Evolutionary conservation across 2,797 vertebrate species (phyloP), one percentile per base, ranked within the genome.

Genomic region (Muraenolepis orangiensis): DNA sequence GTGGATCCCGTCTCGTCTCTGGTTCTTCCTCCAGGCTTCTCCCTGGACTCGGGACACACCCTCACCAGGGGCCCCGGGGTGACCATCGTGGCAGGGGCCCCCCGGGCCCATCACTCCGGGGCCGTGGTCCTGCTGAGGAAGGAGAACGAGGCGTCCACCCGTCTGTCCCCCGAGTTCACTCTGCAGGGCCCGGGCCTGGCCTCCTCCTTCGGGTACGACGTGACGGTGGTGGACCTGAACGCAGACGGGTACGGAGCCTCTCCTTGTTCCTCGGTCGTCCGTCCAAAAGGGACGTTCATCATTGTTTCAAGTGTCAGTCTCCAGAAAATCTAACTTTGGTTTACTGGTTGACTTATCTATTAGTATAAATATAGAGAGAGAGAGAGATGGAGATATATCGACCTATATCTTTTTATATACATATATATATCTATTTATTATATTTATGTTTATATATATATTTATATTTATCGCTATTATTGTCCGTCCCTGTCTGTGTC

Each of bases 161-260:
- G 73, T 69, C 92, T 95, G 11, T 75, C 83, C 0, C 88, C 94
- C 0, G 95, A 95, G 78, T 88, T 96, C 86, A 91, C 93, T 32
- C 94, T 99, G 72, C 86, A 95, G 30, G 98, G 98, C 28, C 95
- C 95, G 66, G 97, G 97, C 6, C 93, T 99, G 80, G 98, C 95
- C 0, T 99, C 98, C 42, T 98, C 97, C 0, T 99, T 99, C 30
- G 98, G 98, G 88, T 99, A 99, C 4, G 97, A 98, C 0, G 94
- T 99, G 76, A 93, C 97, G 4, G 95, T 98, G 72, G 95, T 95
- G 34, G 98, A 99, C 88, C 95, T 99, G 78, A 99, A 99, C 76
- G 90, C 80, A 36, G 98, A 99, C 4, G 94, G 95, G 98, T 99
- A 91, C 20, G 94, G 51, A 18, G 68, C 72, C 13, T 71, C 69